Evolutionary conservation across 2,888 invertebrate species (phyloP), one percentile per base, ranked within the genome.

Genomic region (Sphaerophoria taeniata): DNA sequence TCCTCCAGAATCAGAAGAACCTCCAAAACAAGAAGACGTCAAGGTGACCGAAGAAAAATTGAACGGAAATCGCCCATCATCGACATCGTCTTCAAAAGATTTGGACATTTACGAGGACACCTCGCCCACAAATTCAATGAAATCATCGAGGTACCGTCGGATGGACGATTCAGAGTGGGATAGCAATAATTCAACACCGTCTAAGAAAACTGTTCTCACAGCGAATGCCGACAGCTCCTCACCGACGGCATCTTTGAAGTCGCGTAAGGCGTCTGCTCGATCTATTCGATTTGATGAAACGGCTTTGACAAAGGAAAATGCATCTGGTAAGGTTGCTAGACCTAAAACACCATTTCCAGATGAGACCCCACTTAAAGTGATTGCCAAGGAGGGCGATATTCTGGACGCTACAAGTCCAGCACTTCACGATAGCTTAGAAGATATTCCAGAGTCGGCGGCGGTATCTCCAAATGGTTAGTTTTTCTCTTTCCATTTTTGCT

Each of bases 341-440:
- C 91, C 92, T 0, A 89, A 88, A 24, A 92, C 92, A 3, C 92
- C 92, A 0, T 92, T 90, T 47, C 92, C 92, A 1, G 91, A 91
- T 12, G 89, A 88, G 72, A 89, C 89, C 0, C 89, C 91, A 3
- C 89, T 88, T 31, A 89, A 89, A 74, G 89, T 14, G 85, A 88
- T 89, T 7, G 91, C 88, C 7, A 89, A 89, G 87, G 87, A 87
- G 3, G 89, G 90, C n/a, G 89, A 90, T 43, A 87, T 88, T 1
- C 72, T 90, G 33, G 90, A 91, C 4, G 87, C 88, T 47, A 90
- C 89, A 11, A 90, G 90, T 16, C 90, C 91, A 0, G 89, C 88
- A 14, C 83, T 90, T 4, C 88, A 88, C 4, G 90, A 90, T 63
- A 91, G 90, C 43, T 84, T 91, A 69, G 91, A 91, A 7, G 89